Percentiles rank a stretch among this genome's conserved stretches.
Conservation (phyloP, 2,797 vertebrate species). For the Parauchenoglanis punctatus region DNA sequence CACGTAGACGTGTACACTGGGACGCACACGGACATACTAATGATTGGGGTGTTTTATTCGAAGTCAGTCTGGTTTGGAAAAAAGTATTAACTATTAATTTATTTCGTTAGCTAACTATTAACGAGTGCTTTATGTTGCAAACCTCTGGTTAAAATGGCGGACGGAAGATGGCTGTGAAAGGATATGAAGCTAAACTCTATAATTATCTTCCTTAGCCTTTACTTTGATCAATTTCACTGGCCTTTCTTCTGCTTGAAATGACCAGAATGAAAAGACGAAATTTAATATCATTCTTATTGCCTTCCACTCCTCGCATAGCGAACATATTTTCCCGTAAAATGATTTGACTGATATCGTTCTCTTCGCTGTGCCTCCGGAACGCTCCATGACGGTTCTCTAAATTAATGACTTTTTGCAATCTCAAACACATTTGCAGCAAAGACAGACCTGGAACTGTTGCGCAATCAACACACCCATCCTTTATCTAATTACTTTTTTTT, state of each 20-base stretch:
- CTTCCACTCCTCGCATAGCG: neutral
- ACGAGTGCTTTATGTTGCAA: too few relatives aligned
- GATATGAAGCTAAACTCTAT: neutral
- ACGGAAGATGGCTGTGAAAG: neutral
- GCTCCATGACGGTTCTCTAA: conserved; percentile 2
- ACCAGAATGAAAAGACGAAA: neutral
- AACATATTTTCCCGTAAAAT: conserved; percentile 14
- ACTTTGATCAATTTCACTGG: neutral
- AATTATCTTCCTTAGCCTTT: neutral
- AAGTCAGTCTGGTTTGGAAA: neutral
- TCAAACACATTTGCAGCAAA: conserved; percentile 1
- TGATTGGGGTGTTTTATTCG: neutral
- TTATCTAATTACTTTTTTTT: conserved; percentile 20
- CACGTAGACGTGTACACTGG: neutral
- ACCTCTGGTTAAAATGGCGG: neutral
- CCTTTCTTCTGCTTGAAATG: neutral
- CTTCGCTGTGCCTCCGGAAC: neutral
- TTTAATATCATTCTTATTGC: neutral
- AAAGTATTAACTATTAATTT: neutral
- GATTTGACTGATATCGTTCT: neutral
- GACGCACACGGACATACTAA: neutral
- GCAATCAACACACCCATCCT: neutral
- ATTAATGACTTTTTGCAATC: conserved; percentile 31
- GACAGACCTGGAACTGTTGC: conserved; percentile 6
- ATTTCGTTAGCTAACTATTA: conserved; percentile 2